Percentiles rank a stretch among this genome's conserved stretches.
These are phyloP conservation scores for Holocentrus rufus DNA, from an alignment of 2,797 vertebrate genomes.

Conservation along the genomic window DNA sequence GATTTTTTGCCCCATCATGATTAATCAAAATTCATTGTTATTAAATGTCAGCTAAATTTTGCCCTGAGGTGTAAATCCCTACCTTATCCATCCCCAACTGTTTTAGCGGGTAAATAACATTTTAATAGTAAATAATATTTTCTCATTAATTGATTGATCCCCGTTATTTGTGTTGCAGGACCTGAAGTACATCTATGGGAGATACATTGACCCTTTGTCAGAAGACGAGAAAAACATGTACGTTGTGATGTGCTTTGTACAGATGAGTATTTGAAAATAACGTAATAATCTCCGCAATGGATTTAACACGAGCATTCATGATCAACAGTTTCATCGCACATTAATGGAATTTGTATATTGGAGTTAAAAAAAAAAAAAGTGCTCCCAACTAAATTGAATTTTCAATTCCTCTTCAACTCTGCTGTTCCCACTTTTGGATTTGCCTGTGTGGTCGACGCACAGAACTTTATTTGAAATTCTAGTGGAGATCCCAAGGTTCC, in stretches of 20 bases:
- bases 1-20: background rate
- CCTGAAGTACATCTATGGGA: conserved; percentile 95
- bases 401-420: background rate
- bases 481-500: too few species aligned
- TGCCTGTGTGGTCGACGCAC: too few species aligned
- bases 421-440: conserved; percentile 4
- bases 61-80: background rate
- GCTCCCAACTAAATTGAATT: too few species aligned
- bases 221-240: conserved; percentile 95
- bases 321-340: background rate
- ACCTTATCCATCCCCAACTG: background rate
- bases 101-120: background rate
- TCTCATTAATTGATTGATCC: background rate
- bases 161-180: conserved; percentile 81
- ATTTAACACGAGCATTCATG: background rate
- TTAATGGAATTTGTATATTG: background rate
- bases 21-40: background rate
- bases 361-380: too few species aligned
- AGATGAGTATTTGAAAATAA: background rate
- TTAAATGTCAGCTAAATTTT: background rate
- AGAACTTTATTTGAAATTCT: too few species aligned
- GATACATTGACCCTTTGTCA: conserved; percentile 90
- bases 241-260: conserved; percentile 60
- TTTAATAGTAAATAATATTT: too few species aligned
- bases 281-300: background rate